phyloP scores from a whole-genome alignment of 2,888 invertebrate species.

The Achlya flavicornis region DNA sequence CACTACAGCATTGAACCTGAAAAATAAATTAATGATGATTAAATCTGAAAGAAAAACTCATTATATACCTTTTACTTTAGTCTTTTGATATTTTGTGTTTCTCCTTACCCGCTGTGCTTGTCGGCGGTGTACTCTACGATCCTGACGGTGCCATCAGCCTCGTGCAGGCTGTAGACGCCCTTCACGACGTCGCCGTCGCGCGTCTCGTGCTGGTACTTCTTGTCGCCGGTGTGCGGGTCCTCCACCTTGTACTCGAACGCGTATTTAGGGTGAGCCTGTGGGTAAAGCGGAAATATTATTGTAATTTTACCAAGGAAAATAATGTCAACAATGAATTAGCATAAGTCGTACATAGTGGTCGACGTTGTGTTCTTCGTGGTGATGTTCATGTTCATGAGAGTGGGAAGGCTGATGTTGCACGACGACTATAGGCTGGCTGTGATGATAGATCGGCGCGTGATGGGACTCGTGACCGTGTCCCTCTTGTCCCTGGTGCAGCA shows the following conservation, averaged over 20 bases:
- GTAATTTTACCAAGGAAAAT: not conserved
- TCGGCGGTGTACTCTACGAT: conserved; percentile 73
- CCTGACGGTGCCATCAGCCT: conserved; percentile 71
- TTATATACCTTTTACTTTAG: too few relatives aligned
- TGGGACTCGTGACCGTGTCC: conserved; percentile 16
- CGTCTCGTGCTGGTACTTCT: conserved; percentile 78
- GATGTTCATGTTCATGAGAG: conserved; percentile 18
- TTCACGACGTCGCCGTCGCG: conserved; percentile 83
- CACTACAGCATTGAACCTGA: conserved; percentile 34
- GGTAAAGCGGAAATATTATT: not conserved
- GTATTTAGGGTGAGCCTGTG: conserved; percentile 76
- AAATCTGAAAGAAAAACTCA: conserved; percentile 26
- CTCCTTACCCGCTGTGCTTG: conserved; percentile 71
- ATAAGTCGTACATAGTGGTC: conserved; percentile 15
- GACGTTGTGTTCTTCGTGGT: conserved; percentile 18
- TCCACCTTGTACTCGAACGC: conserved; percentile 80
- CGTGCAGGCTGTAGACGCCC: conserved; percentile 72
- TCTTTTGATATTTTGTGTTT: too few relatives aligned
- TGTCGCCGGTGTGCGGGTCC: conserved; percentile 80
- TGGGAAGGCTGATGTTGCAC: not conserved
- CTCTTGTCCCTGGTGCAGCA: conserved; percentile 43
- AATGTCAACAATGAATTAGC: too few relatives aligned
- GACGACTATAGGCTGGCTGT: not conserved
- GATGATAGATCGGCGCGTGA: not conserved
- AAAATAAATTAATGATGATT: conserved; percentile 9